A percentile compares a stretch with the other conserved stretches of the same genome.
These are phyloP conservation scores for Aphidius ervi DNA, from an alignment of 1,140 invertebrate genomes.

Conservation along the genomic window DNA sequence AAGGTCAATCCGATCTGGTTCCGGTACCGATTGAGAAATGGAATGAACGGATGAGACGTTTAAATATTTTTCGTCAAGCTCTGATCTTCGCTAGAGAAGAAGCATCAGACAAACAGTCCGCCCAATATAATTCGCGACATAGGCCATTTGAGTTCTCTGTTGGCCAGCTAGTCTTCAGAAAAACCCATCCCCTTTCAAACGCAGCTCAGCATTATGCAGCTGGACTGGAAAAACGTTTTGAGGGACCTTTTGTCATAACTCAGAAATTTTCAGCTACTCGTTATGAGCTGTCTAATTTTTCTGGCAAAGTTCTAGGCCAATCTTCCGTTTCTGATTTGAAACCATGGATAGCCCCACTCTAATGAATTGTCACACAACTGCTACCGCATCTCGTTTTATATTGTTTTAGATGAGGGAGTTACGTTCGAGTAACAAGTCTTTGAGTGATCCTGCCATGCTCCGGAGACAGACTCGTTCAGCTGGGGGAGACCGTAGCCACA, in stretches of 20 bases:
- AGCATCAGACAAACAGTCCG: background rate
- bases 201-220: conserved; percentile 10
- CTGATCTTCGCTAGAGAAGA: background rate
- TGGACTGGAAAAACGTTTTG: conserved; percentile 20
- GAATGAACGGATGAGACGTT: conserved; percentile 4
- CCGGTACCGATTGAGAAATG: background rate
- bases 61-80: background rate
- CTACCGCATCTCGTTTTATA: no score
- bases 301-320: background rate
- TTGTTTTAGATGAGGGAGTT: no score
- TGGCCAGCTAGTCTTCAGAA: conserved; percentile 16
- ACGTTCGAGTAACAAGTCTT: no score
- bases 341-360: background rate
- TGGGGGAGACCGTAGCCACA: rapidly evolving
- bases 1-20: background rate
- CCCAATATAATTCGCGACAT: conserved; percentile 7
- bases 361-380: no score
- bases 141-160: conserved; percentile 2
- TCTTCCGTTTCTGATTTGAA: background rate
- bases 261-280: background rate
- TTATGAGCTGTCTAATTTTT: background rate
- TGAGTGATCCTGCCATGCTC: no score
- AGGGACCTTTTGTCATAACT: conserved; percentile 10
- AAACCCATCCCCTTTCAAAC: conserved; percentile 19
- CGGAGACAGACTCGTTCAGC: no score